These are phyloP conservation scores for Prietella phreatophila DNA, from an alignment of 2,113 vertebrate species.

Conservation along the genomic window DNA sequence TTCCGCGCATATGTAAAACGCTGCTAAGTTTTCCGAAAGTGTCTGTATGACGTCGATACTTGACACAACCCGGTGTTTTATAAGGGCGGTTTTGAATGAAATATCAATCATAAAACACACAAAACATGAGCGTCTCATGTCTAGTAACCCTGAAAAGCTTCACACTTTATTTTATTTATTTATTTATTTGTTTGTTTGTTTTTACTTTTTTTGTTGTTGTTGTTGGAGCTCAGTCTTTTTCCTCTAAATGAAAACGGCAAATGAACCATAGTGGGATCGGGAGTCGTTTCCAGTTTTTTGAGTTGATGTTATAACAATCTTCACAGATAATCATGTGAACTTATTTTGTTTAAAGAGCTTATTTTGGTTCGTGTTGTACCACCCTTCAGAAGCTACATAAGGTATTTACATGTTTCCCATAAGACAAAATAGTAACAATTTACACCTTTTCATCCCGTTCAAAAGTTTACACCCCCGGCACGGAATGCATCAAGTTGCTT, in stretches of 20 bases:
- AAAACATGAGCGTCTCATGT: neutral
- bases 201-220: rapidly evolving
- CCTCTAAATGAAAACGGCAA: neutral
- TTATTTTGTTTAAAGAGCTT: neutral
- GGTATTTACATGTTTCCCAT: too few relatives aligned
- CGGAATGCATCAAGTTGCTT: too few relatives aligned
- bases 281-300: too few relatives aligned
- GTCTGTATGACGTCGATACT: neutral
- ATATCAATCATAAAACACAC: neutral
- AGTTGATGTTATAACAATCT: too few relatives aligned
- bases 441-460: too few relatives aligned
- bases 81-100: neutral
- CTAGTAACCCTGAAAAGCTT: neutral
- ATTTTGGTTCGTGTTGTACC: too few relatives aligned
- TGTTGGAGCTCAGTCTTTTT: neutral
- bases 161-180: neutral
- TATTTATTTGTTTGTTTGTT: too few relatives aligned
- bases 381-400: too few relatives aligned
- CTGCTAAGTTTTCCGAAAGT: neutral
- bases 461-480: too few relatives aligned
- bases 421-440: too few relatives aligned
- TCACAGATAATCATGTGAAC: too few relatives aligned
- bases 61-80: neutral
- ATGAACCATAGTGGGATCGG: neutral
- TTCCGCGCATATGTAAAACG: neutral